Percentiles rank a stretch among this genome's conserved stretches.
Conservation (phyloP, 2,888 invertebrate species). For the Punctoribates punctum region DNA sequence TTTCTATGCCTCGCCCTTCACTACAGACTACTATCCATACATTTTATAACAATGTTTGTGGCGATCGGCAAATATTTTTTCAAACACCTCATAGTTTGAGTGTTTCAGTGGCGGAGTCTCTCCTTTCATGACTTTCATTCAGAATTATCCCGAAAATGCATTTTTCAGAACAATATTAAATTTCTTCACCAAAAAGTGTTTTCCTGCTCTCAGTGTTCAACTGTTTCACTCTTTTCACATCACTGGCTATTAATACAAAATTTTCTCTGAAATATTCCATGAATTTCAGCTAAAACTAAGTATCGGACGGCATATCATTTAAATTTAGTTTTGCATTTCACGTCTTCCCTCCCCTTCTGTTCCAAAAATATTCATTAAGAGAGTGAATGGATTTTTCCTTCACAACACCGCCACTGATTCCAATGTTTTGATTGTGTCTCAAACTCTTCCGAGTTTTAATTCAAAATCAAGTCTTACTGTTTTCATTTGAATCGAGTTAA, state of each 20-base stretch:
- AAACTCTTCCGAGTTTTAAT: slow-evolving; percentile 6
- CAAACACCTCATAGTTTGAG: not conserved
- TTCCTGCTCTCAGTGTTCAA: not conserved
- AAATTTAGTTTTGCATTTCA: not conserved
- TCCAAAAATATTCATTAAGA: not conserved
- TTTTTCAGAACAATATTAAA: not conserved
- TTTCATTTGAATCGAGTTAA: not conserved
- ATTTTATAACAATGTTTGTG: slow-evolving; percentile 5
- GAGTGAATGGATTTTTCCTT: not conserved
- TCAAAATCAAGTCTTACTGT: not conserved
- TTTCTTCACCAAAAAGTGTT: not conserved
- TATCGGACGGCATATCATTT: not conserved
- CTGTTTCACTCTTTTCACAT: not conserved
- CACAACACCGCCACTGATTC: not conserved
- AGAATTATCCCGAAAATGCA: not conserved
- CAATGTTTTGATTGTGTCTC: slow-evolving; percentile 2
- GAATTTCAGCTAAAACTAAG: slow-evolving; percentile 9
- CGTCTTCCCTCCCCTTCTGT: not conserved
- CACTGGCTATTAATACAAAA: not conserved
- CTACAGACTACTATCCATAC: not conserved
- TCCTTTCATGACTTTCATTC: not conserved
- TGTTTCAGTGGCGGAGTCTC: not conserved
- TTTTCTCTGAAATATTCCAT: not conserved
- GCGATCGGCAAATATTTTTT: not conserved
- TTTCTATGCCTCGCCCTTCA: slow-evolving; percentile 18